Evolutionary conservation across 2,888 invertebrate species (phyloP), one percentile per base, ranked within the genome.

Genomic region (Euplagia quadripunctaria): DNA sequence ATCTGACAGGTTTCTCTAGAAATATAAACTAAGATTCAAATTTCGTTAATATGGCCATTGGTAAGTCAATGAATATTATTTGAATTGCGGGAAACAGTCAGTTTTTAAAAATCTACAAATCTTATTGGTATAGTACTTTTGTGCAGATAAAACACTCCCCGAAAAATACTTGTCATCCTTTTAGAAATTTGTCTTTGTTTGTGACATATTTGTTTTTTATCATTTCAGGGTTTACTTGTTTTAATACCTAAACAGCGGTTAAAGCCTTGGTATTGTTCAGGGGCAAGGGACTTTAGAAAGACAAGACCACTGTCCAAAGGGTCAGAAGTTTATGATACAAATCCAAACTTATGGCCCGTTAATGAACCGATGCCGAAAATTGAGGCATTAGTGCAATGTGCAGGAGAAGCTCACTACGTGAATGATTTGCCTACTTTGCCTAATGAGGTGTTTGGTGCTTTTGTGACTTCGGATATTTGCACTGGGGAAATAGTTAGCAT

Each of bases 371-470:
- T 97, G 79, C 96, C 96, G 0, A 98, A 97, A 89, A 77, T 97
- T 14, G 97, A 97, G 82, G 96, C 97, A 0, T 85, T 96, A 51
- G 89, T 96, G 71, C 97, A 97, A 90, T 96, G 96, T 82, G 94
- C 97, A 68, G 98, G 98, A 0, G 97, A 97, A 89, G 97, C 97
- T 0, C 91, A 96, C 81, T 98, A 97, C 87, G 92, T 96, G 0
- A 97, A 97, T 84, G 98, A 98, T 85, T 87, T 97, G 52, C 96
- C 96, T 6, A 92, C 94, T 3, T 87, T 92, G 31, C 94, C 95
- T 0, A 96, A 97, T 85, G 97, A 98, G 90, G 96, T 97, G 1
- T 97, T 94, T 86, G 97, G 97, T 68, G 97, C 97, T 0, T 97
- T 98, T 82, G 97, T 97, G 0, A 90, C 96, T 0, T 89, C 96